phyloP scores from a whole-genome alignment of 2,888 invertebrate genomes.

The Pharmacophagus antenor region DNA sequence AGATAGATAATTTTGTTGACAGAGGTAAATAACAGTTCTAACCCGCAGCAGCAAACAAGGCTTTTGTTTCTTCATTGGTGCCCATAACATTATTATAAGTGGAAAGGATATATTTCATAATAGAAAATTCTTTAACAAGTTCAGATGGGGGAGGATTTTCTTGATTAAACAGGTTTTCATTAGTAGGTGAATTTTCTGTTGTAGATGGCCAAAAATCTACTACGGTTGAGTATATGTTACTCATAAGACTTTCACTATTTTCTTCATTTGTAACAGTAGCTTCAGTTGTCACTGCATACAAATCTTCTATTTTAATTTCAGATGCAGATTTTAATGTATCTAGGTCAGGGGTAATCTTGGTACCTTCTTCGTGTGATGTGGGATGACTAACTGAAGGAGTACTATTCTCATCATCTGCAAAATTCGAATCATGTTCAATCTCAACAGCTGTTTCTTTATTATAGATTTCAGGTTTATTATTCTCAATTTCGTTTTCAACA shows the following conservation, averaged over 20 bases:
- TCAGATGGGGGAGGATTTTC: conserved; percentile 38
- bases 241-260: conserved; percentile 51
- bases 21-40: conserved; percentile 20
- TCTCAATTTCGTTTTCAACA: not conserved
- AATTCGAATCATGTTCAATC: conserved; percentile 26
- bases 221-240: conserved; percentile 59
- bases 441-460: not conserved
- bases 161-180: conserved; percentile 50
- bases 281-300: conserved; percentile 38
- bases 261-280: conserved; percentile 33
- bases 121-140: conserved; percentile 54
- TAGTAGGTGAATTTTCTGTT: conserved; percentile 49
- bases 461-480: conserved; percentile 15
- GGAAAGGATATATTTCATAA: conserved; percentile 56
- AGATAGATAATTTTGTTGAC: conserved; percentile 2
- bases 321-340: conserved; percentile 12
- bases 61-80: conserved; percentile 58
- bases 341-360: conserved; percentile 17
- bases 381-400: conserved; percentile 6
- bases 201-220: conserved; percentile 61
- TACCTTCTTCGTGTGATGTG: conserved; percentile 1
- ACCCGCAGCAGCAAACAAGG: conserved; percentile 66
- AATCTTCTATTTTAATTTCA: conserved; percentile 33
- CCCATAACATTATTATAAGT: conserved; percentile 61
- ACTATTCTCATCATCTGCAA: not conserved